A percentile compares a stretch with the other conserved stretches of the same genome.
phyloP scores from a whole-genome alignment of 2,797 vertebrate genomes.

The Chiroxiphia lanceolata region DNA sequence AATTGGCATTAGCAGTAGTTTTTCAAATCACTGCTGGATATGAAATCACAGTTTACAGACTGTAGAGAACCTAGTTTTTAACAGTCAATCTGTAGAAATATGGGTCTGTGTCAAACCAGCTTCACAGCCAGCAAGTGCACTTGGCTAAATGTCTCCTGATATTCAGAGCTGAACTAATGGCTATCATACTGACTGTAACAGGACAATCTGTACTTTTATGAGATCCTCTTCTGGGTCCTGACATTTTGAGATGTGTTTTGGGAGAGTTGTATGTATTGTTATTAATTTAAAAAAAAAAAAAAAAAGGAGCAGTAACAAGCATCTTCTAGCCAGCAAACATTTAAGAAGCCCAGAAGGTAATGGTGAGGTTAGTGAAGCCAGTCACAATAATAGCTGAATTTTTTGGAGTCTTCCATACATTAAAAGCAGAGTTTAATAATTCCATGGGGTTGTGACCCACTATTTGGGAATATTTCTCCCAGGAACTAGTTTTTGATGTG shows the following conservation, averaged over 20 bases:
- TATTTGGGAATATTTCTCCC: neutral
- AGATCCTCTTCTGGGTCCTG: neutral
- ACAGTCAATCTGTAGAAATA: neutral
- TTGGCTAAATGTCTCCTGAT: neutral
- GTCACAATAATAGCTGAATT: neutral
- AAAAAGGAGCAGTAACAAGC: neutral
- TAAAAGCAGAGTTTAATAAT: neutral
- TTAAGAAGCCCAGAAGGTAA: neutral
- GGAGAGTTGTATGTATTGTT: neutral
- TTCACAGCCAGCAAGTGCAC: neutral
- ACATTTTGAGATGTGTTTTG: neutral
- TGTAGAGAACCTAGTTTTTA: conserved; percentile 9
- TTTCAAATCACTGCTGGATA: conserved; percentile 26
- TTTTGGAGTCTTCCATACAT: neutral
- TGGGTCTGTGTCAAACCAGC: neutral
- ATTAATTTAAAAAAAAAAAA: neutral
- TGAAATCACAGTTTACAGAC: conserved; percentile 20
- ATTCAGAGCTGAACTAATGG: conserved; percentile 35
- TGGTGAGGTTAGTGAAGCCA: neutral
- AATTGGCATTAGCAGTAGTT: conserved; percentile 46
- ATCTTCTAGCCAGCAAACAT: neutral
- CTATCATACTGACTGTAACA: neutral
- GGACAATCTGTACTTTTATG: neutral
- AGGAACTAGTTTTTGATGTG: neutral
- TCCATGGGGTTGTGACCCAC: neutral